Percentiles rank a stretch among this genome's conserved stretches.
Evolutionary conservation across 2,888 invertebrate genomes (phyloP).

Genomic region (Dolichopus griseipennis): DNA sequence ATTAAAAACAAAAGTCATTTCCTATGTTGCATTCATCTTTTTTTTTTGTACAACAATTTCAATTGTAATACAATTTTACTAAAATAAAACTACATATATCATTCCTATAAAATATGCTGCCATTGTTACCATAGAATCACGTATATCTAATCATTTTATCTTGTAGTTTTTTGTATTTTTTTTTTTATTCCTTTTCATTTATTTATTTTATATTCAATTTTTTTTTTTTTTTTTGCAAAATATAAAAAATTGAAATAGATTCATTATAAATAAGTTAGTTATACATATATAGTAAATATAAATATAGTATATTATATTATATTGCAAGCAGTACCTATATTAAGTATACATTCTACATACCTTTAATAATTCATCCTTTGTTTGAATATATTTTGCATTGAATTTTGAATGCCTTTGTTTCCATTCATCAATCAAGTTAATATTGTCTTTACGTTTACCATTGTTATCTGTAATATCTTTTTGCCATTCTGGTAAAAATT

Average conservation of each 20-base stretch:
- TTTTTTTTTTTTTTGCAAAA: no score
- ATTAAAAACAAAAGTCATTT: background rate
- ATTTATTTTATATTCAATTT: no score
- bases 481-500: slow-evolving; percentile 52
- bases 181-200: slow-evolving; percentile 14
- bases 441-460: slow-evolving; percentile 51
- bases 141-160: slow-evolving; percentile 11
- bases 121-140: background rate
- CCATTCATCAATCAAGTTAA: slow-evolving; percentile 63
- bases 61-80: background rate
- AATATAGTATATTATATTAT: slow-evolving; percentile 13
- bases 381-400: slow-evolving; percentile 52
- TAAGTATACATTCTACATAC: slow-evolving; percentile 20
- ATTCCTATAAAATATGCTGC: no score
- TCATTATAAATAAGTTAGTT: background rate
- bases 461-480: slow-evolving; percentile 46
- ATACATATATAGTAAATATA: background rate
- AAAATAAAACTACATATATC: background rate
- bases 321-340: no score
- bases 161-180: no score
- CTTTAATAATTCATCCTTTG: slow-evolving; percentile 53
- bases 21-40: background rate
- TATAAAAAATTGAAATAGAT: no score
- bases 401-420: slow-evolving; percentile 37
- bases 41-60: background rate